Evolutionary conservation across 1,140 invertebrate genomes (phyloP).

Genomic region (Bilobella aurantiaca): DNA sequence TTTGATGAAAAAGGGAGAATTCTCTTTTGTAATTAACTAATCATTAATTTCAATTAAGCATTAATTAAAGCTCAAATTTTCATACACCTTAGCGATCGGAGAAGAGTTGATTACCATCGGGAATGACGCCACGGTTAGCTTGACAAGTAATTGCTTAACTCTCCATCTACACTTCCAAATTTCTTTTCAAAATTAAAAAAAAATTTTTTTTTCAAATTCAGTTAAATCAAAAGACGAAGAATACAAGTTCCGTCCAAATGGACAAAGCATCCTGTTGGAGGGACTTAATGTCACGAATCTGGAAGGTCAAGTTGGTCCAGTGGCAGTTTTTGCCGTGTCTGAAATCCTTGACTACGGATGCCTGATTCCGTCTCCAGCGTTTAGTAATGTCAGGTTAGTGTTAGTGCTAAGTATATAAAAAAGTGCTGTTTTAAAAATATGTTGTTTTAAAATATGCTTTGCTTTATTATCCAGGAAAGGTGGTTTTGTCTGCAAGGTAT

Average conservation of each 20-base stretch:
- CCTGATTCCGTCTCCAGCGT: conserved; percentile 26
- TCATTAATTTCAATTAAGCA: background rate
- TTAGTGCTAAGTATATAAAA: too few relatives aligned
- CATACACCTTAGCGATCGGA: background rate
- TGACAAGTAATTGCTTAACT: conserved; percentile 15
- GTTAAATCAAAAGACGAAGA: background rate
- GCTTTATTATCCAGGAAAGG: conserved; percentile 16
- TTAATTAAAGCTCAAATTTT: background rate
- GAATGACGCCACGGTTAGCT: background rate
- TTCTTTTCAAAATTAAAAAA: background rate
- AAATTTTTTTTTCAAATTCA: background rate
- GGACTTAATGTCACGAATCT: conserved; percentile 18
- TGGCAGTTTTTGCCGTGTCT: conserved; percentile 25
- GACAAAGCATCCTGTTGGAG: conserved; percentile 17
- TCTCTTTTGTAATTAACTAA: conserved; percentile 15
- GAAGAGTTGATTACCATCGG: background rate
- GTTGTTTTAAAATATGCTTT: conserved; percentile 2
- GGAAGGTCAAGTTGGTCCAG: conserved; percentile 24
- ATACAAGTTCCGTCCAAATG: conserved; percentile 28
- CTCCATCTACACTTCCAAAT: background rate
- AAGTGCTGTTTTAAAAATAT: background rate
- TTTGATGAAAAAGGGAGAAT: conserved; percentile 25
- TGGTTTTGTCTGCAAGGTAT: conserved; percentile 34
- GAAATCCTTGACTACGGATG: conserved; percentile 15
- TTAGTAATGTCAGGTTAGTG: too few relatives aligned